A percentile compares a stretch with the other conserved stretches of the same genome.
Evolutionary conservation across 2,113 vertebrate species (phyloP).

Genomic region (Centropus bengalensis): DNA sequence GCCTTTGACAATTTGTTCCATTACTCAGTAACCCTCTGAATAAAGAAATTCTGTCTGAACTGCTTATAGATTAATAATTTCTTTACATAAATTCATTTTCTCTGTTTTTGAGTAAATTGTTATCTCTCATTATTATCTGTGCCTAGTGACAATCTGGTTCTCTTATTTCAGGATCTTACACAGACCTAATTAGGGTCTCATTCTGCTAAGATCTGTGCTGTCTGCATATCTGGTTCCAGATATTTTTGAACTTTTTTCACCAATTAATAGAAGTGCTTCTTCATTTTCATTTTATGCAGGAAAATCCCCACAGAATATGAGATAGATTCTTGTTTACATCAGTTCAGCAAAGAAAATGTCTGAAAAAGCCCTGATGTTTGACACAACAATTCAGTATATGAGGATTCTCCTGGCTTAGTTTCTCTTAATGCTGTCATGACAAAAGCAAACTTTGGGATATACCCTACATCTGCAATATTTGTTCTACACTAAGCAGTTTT

Average conservation of each 20-base stretch:
- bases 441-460: not conserved
- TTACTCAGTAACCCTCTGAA: constrained; percentile 57
- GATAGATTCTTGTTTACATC: not conserved
- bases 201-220: not conserved
- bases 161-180: constrained; percentile 1
- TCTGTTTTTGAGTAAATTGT: constrained; percentile 43
- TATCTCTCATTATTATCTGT: not conserved
- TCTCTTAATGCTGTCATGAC: accelerated
- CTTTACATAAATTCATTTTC: constrained; percentile 56
- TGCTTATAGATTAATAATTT: constrained; percentile 56
- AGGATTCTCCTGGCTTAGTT: not conserved
- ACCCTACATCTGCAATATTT: not conserved
- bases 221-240: not conserved
- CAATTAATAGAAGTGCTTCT: not conserved
- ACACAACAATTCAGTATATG: not conserved
- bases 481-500: accelerated
- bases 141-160: not conserved
- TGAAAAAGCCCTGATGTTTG: not conserved
- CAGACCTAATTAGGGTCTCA: not conserved
- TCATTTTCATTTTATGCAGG: not conserved
- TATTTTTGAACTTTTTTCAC: not conserved
- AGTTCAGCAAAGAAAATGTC: not conserved
- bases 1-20: constrained; percentile 66
- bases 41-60: constrained; percentile 62
- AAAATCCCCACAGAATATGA: not conserved